These are phyloP conservation scores for Rhagonycha lutea DNA, from an alignment of 2,888 invertebrate genomes.

Conservation along the genomic window DNA sequence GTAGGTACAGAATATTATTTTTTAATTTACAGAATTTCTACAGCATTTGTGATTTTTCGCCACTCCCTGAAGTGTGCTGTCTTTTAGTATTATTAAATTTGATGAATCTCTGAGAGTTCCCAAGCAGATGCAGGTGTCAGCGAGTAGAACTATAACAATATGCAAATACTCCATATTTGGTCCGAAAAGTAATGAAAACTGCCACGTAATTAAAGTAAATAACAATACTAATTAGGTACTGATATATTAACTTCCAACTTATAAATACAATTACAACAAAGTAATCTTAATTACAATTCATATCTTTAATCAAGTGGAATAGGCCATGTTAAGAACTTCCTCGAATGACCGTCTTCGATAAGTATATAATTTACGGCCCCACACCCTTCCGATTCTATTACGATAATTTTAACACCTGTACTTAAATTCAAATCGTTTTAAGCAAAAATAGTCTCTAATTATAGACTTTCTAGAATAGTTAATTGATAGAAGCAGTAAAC, in stretches of 20 bases:
- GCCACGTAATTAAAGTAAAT: neutral
- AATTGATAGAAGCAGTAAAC: conserved; percentile 37
- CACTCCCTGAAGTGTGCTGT: too few species aligned
- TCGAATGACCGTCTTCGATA: conserved; percentile 42
- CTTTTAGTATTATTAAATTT: too few species aligned
- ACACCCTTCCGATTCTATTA: conserved; percentile 54
- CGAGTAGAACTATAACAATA: too few species aligned
- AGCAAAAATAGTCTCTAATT: conserved; percentile 43
- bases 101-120: too few species aligned
- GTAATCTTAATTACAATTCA: conserved; percentile 39
- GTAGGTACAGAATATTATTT: too few species aligned
- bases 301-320: conserved; percentile 39
- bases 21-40: too few species aligned
- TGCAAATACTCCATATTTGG: neutral
- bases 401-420: conserved; percentile 54
- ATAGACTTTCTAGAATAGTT: conserved; percentile 40
- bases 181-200: neutral
- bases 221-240: neutral
- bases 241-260: neutral
- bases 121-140: too few species aligned
- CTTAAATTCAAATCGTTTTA: conserved; percentile 42
- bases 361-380: conserved; percentile 49
- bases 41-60: too few species aligned
- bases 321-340: conserved; percentile 37
- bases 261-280: conserved; percentile 29